These are phyloP conservation scores for Drosophila cracens DNA, from an alignment of 2,888 invertebrate species.

Conservation along the genomic window DNA sequence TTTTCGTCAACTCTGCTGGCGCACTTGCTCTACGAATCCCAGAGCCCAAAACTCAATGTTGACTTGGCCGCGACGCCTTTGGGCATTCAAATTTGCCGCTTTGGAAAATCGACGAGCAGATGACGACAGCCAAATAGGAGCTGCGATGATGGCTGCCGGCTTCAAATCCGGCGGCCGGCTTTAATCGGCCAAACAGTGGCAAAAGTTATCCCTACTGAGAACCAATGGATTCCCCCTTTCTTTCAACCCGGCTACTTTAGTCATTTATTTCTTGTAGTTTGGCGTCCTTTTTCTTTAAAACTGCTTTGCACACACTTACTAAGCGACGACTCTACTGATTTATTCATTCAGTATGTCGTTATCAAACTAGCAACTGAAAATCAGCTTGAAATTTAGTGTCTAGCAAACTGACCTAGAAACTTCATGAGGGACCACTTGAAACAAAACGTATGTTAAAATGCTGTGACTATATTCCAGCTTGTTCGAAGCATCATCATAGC, in stretches of 20 bases:
- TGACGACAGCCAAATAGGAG: conserved; percentile 17
- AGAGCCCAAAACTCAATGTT: conserved; percentile 23
- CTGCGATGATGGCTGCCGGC: conserved; percentile 5
- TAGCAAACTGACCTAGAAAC: too few relatives aligned
- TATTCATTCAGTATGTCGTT: neutral
- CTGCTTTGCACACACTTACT: conserved; percentile 23
- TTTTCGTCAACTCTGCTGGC: conserved; percentile 40
- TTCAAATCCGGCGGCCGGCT: conserved; percentile 18
- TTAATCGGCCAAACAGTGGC: conserved; percentile 26
- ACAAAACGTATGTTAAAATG: too few relatives aligned
- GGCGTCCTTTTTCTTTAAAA: conserved; percentile 15
- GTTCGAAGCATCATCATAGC: too few relatives aligned
- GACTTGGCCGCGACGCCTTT: conserved; percentile 50
- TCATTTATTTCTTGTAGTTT: conserved; percentile 14
- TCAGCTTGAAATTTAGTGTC: too few relatives aligned
- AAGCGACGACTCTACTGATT: neutral
- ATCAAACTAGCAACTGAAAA: neutral
- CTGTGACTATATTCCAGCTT: accelerated
- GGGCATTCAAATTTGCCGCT: conserved; percentile 49
- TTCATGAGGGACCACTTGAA: too few relatives aligned
- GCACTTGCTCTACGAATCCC: neutral
- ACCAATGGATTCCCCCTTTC: neutral
- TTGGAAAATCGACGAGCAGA: conserved; percentile 42
- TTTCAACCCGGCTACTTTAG: conserved; percentile 19
- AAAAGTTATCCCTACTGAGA: conserved; percentile 10